Base-by-base conservation (phyloP, 2,888 invertebrate species). In the Oscheius sp. region DNA sequence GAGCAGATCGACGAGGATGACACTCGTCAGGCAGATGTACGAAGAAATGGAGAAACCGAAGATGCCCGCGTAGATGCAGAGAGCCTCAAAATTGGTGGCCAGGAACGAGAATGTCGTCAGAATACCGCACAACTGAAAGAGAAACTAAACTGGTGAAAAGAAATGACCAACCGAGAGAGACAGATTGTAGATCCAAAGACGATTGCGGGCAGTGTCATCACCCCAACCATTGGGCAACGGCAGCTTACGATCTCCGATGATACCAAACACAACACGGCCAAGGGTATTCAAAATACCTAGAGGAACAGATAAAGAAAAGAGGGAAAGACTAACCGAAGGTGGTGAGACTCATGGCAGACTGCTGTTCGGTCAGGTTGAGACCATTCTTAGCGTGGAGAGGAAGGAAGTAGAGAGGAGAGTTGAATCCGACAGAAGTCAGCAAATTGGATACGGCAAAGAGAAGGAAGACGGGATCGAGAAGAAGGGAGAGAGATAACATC, bases 21-120 rank as follows among this genome's bases (percentile, higher is more conserved):
- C 97, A 63, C 97, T 97, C 45, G 98, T 98, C 75, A 99, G 91
- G 16, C 97, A 96, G 88, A 99, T 96, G 91, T 96, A 98, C 78
- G 86, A 87, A 43, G 84, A 79, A 63, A 88, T 85, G 18, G 84
- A 76, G 80, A 88, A 85, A 58, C 80, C 78, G 73, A 81, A 96
- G 9, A 93, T 91, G 45, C 92, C 91, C 27, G 94, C 92, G 89
- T 95, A 97, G 70, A 93, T 85, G 23, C 93, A 92, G 85, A 96
- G 91, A 9, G 93, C 91, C 86, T 91, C 90, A 89, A 93, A 95
- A 84, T 92, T 92, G 83, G 89, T 89, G 89, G 94, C 94, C 79
- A 93, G 92, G 88, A 93, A 93, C 88, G 94, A 93, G 86, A 95
- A 89, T 46, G 92, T 92, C 27, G 96, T 96, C 93, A 94, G 92